A percentile compares a stretch with the other conserved stretches of the same genome.
phyloP scores from a whole-genome alignment of 2,113 vertebrate species.

The Fukomys damarensis region DNA sequence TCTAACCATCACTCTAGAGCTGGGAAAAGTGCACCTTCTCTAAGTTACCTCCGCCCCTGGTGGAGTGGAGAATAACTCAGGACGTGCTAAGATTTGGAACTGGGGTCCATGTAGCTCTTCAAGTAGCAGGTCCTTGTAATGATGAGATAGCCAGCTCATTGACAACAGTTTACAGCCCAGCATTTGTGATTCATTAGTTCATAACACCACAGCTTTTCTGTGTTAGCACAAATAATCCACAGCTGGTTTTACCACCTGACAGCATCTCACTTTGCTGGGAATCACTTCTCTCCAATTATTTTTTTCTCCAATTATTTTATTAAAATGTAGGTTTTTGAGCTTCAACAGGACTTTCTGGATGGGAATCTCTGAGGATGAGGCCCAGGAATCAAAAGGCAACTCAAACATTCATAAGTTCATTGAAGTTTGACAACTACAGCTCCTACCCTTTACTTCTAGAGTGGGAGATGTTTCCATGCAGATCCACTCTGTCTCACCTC shows the following conservation, averaged over 20 bases:
- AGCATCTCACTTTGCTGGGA: not conserved
- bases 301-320: not conserved
- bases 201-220: not conserved
- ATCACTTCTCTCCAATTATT: not conserved
- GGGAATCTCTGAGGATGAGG: not conserved
- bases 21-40: not conserved
- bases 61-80: not conserved
- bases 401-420: not conserved
- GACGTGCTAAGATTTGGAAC: not conserved
- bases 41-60: not conserved
- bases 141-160: not conserved
- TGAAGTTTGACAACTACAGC: not conserved
- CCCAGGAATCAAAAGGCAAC: not conserved
- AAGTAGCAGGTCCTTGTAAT: not conserved
- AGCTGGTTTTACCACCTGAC: not conserved
- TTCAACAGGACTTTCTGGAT: not conserved
- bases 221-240: not conserved
- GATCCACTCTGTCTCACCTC: not conserved
- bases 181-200: not conserved
- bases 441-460: not conserved
- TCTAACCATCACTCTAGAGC: not conserved
- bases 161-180: not conserved
- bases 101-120: not conserved
- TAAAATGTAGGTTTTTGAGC: not conserved
- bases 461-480: not conserved